A percentile compares a stretch with the other conserved stretches of the same genome.
Evolutionary conservation across 2,797 vertebrate species (phyloP).

Genomic region (Phaenicophaeus curvirostris): DNA sequence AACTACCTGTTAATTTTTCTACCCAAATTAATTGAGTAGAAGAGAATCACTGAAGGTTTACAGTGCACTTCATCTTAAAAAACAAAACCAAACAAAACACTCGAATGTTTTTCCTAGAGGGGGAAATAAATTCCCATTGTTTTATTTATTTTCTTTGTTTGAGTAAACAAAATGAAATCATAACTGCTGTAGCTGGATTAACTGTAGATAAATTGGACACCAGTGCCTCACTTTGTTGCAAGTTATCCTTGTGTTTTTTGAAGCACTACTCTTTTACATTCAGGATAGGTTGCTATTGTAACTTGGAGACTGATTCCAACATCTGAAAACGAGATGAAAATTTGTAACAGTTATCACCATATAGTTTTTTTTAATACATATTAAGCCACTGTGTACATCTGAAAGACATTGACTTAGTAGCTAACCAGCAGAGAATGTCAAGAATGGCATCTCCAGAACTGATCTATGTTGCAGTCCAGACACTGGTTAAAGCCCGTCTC

Average conservation of each 20-base stretch:
- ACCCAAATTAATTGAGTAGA: not conserved
- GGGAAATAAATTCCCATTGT: not conserved
- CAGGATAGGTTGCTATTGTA: not conserved
- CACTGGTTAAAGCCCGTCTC: not conserved
- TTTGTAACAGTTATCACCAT: not conserved
- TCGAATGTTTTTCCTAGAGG: not conserved
- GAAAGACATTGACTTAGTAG: not conserved
- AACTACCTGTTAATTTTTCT: not conserved
- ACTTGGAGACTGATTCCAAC: not conserved
- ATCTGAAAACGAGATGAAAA: not conserved
- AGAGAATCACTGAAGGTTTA: not conserved
- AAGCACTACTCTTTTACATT: not conserved
- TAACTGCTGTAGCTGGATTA: not conserved
- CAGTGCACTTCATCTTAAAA: not conserved
- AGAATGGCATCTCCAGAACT: not conserved
- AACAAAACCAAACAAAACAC: no score
- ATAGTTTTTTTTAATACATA: not conserved
- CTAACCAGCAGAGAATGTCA: not conserved
- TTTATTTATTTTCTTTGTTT: conserved; percentile 30
- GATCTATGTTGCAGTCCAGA: not conserved
- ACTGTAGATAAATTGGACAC: not conserved
- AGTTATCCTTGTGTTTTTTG: not conserved
- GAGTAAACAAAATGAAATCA: not conserved
- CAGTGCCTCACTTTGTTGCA: not conserved
- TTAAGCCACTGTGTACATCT: not conserved